Percentiles rank a stretch among this genome's conserved stretches.
Conservation (phyloP, 2,888 invertebrate genomes). For the Microdon myrmicae region DNA sequence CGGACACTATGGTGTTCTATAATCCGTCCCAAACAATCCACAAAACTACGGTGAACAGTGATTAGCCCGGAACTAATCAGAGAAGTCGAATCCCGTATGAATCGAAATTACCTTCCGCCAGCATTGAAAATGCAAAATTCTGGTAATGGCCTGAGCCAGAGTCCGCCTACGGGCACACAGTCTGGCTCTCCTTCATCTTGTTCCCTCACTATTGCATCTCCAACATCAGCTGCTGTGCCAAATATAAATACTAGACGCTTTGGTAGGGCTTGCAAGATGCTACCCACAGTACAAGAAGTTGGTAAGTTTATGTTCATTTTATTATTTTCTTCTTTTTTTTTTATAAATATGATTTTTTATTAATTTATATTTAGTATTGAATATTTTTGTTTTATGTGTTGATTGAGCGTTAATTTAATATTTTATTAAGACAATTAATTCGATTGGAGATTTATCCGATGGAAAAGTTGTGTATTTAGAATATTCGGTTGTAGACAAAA, state of each 20-base stretch:
- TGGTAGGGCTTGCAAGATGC: conserved; percentile 64
- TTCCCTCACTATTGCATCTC: conserved; percentile 43
- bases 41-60: conserved; percentile 69
- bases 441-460: too few species aligned
- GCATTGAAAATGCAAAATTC: conserved; percentile 69
- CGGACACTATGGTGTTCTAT: conserved; percentile 2
- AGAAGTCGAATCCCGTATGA: conserved; percentile 91
- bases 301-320: conserved; percentile 70
- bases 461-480: too few species aligned
- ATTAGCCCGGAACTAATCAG: conserved; percentile 89
- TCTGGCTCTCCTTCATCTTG: conserved; percentile 37
- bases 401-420: too few species aligned
- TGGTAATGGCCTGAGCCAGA: conserved; percentile 59
- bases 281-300: conserved; percentile 80
- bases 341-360: conserved; percentile 26
- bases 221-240: conserved; percentile 54
- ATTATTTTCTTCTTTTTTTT: conserved; percentile 36
- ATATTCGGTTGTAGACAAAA: too few species aligned
- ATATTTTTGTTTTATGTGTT: too few species aligned
- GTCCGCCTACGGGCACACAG: conserved; percentile 57
- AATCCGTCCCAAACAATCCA: neutral
- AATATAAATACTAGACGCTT: conserved; percentile 59
- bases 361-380: conserved; percentile 11
- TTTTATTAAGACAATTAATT: too few species aligned
- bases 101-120: conserved; percentile 81